phyloP scores from a whole-genome alignment of 2,797 vertebrate genomes.

The Knipowitschia caucasica region DNA sequence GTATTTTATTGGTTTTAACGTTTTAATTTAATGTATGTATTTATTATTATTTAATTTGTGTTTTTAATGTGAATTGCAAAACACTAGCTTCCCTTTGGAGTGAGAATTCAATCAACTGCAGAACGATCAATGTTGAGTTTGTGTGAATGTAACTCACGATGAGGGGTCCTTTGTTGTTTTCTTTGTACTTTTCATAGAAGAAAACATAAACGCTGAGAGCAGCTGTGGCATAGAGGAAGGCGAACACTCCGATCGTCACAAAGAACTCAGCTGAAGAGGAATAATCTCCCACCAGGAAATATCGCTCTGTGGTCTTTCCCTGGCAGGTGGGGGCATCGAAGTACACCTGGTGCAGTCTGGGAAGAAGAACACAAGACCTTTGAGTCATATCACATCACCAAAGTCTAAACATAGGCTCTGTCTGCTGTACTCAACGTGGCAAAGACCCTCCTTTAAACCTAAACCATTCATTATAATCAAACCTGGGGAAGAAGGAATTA shows the following conservation, averaged over 20 bases:
- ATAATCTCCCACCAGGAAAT: slow-evolving; percentile 85
- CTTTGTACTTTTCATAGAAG: slow-evolving; percentile 85
- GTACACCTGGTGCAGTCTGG: slow-evolving; percentile 86
- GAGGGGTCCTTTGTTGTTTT: slow-evolving; percentile 86
- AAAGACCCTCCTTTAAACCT: too few relatives aligned
- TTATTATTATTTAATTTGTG: too few relatives aligned
- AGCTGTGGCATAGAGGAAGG: slow-evolving; percentile 85
- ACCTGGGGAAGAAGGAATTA: too few relatives aligned
- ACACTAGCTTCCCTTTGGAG: not conserved
- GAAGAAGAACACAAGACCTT: not conserved
- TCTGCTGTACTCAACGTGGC: too few relatives aligned
- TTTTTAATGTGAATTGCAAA: too few relatives aligned
- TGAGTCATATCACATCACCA: not conserved
- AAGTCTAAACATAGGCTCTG: too few relatives aligned
- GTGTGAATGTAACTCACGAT: slow-evolving; percentile 76
- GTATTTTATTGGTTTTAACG: too few relatives aligned
- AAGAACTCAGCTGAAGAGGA: slow-evolving; percentile 89
- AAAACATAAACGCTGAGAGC: slow-evolving; percentile 82
- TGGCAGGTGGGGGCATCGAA: slow-evolving; percentile 80
- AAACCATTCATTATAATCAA: too few relatives aligned
- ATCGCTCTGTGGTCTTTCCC: slow-evolving; percentile 31
- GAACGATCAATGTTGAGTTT: too few relatives aligned
- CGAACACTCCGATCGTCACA: slow-evolving; percentile 86
- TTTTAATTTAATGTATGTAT: too few relatives aligned
- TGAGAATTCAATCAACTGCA: too few relatives aligned